A percentile compares a stretch with the other conserved stretches of the same genome.
phyloP scores from a whole-genome alignment of 1,140 invertebrate genomes.

The Drosophila truncata region DNA sequence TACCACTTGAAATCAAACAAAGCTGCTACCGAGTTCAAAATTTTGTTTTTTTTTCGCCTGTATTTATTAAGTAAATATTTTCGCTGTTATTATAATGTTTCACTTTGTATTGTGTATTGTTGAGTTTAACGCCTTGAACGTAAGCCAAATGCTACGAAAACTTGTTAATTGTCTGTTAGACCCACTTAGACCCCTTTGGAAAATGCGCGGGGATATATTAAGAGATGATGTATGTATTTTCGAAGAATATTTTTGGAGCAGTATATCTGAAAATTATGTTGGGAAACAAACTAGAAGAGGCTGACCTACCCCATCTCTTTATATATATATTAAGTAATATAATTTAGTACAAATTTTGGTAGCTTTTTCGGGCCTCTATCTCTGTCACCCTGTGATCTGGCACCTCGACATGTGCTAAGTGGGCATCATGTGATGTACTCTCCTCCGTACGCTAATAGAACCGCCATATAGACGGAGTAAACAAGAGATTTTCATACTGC shows the following conservation, averaged over 20 bases:
- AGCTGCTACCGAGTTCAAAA: conserved; percentile 41
- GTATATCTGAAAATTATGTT: not conserved
- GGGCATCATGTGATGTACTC: conserved; percentile 62
- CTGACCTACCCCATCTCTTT: conserved; percentile 30
- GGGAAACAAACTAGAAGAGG: not conserved
- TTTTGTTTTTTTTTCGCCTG: conserved; percentile 9
- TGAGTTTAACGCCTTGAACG: conserved; percentile 63
- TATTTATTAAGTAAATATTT: conserved; percentile 54
- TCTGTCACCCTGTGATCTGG: conserved; percentile 40
- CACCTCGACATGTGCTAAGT: conserved; percentile 66
- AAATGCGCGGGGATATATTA: conserved; percentile 20
- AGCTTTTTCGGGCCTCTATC: not conserved
- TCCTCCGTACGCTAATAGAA: conserved; percentile 38
- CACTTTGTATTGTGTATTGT: conserved; percentile 50
- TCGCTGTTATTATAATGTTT: conserved; percentile 34
- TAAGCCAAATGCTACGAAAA: conserved; percentile 21
- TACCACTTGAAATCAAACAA: conserved; percentile 34
- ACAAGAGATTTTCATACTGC: conserved; percentile 38
- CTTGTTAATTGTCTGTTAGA: conserved; percentile 62
- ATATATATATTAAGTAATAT: not conserved
- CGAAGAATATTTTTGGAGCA: conserved; percentile 3
- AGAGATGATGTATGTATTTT: conserved; percentile 42
- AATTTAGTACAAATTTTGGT: not conserved
- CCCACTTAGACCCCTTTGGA: conserved; percentile 25
- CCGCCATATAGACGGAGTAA: conserved; percentile 43